Base-by-base conservation (phyloP, 92 coral and sea anemone species). In the Palythoa grandis region DNA sequence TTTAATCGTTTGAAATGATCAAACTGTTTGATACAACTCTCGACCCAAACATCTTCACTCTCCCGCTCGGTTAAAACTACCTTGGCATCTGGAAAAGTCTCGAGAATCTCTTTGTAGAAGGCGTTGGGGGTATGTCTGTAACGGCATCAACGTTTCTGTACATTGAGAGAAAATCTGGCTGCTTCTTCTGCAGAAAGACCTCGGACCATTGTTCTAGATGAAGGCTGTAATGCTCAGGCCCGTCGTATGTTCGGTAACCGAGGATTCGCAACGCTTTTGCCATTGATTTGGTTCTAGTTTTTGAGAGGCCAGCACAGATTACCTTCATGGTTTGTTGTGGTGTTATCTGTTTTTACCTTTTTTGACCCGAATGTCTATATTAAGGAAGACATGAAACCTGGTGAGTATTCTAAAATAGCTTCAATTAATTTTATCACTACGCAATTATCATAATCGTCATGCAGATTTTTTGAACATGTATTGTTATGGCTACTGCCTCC, bases 91-190 rank as follows among this genome's bases (percentile, higher is more conserved):
- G 61, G 61, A 56, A 56, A 56, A 2, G 8, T 16, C 74, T 70
- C 17, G 74, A 70, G 74, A 20, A 70, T 35, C 40, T 70, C 74
- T 39, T 70, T 39, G 40, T 24, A 70, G 74, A 70, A 70, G 5
- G 19, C 15, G 24, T 24, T 29, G 43, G 40, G 4, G 74, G 74
- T 35, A 70, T 5, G n/a, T 29, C 74, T 70, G 74, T 70, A 16
- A 70, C n/a, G 5, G 29, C 72, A 11, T 56, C 61, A 11, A 56
- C 61, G 19, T 56, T 13, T 2, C 15, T 0, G 61, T 56, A 56
- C 61, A 56, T 56, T 56, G 61, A 56, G 61, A 56, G 61, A 56
- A 56, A 56, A 56, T 56, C 61, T 56, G 61, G 61, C 61, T 56
- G 61, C 19, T 56, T 56, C 61, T 56, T 56, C 9, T 56, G 2